Base-by-base conservation (phyloP, 2,888 invertebrate species). In the Zootermopsis nevadensis region DNA sequence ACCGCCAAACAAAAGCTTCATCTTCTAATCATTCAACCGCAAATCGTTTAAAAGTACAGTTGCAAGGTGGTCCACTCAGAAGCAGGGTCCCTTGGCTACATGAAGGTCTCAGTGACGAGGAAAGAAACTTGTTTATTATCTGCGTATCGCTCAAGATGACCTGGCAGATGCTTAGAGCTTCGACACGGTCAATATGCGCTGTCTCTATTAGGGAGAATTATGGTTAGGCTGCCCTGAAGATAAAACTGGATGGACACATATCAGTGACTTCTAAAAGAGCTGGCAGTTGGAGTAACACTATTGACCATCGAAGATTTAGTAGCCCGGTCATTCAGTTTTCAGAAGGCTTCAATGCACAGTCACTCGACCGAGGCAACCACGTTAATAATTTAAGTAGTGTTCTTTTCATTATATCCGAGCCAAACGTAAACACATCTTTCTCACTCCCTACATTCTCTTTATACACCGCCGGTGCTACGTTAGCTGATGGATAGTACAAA, bases 261-360 rank as follows among this genome's bases (percentile, higher is more conserved):
- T 19, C 15, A 19, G 15, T 12, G 19, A 0, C 19, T 48, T 19
- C 48, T 27, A 60, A 27, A 60, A 60, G 60, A 60, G n/a, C 4
- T 60, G 60, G 7, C 60, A 60, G 60, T 60, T 60, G n/a, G n/a
- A n/a, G 4, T 27, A 60, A 60, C 60, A 60, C n/a, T 60, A 60
- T 60, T 60, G 60, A 60, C 60, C 60, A 60, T 60, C 27, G 42
- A 76, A 76, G 76, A 76, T 76, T 76, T 76, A 76, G 3, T 3
- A 27, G 27, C 15, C n/a, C n/a, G 60, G 60, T 27, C 60, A 48
- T 48, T 48, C 19, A 48, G 48, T 48, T 19, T 48, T 48, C 48
- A 48, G 48, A 48, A 48, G 12, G 3, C 48, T 19, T 48, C 48
- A 27, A 60, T 60, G 15, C 27, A 27, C n/a, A 27, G 60, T 60